These are phyloP conservation scores for Prunella strophiata DNA, from an alignment of 2,797 vertebrate species.

Conservation along the genomic window DNA sequence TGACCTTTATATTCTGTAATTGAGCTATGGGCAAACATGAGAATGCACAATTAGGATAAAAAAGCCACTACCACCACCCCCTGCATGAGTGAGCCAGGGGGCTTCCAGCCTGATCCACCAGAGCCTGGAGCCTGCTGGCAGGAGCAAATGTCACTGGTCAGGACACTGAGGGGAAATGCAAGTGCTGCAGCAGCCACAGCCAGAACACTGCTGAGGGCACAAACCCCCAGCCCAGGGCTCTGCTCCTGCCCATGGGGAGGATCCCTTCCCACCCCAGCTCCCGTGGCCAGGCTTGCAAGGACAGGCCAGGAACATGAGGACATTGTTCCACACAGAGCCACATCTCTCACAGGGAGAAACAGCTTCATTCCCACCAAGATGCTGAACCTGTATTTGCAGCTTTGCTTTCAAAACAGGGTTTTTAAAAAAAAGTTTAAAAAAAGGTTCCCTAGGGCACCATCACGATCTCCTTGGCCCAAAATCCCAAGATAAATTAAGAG, in stretches of 20 bases:
- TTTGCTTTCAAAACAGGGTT: background rate
- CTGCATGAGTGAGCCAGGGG: background rate
- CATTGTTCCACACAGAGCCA: background rate
- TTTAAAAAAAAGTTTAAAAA: too few relatives aligned
- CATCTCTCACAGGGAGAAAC: background rate
- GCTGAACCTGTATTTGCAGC: background rate
- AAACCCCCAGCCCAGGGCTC: background rate
- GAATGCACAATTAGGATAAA: background rate
- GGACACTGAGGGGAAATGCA: background rate
- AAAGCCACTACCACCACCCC: background rate
- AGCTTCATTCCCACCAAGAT: background rate
- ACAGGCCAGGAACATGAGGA: fast-evolving
- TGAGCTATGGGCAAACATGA: background rate
- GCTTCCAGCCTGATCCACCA: background rate
- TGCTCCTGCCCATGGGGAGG: fast-evolving
- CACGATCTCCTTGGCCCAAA: background rate
- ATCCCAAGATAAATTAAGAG: background rate
- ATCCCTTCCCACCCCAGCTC: background rate
- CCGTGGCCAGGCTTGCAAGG: fast-evolving
- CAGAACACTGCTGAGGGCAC: fast-evolving
- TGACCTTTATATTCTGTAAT: background rate
- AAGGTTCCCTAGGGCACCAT: background rate
- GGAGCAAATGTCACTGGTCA: background rate
- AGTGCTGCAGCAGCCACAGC: fast-evolving
- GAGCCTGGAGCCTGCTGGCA: background rate